Base-by-base conservation (phyloP, 2,113 vertebrate species). In the Hiodon tergisus region DNA sequence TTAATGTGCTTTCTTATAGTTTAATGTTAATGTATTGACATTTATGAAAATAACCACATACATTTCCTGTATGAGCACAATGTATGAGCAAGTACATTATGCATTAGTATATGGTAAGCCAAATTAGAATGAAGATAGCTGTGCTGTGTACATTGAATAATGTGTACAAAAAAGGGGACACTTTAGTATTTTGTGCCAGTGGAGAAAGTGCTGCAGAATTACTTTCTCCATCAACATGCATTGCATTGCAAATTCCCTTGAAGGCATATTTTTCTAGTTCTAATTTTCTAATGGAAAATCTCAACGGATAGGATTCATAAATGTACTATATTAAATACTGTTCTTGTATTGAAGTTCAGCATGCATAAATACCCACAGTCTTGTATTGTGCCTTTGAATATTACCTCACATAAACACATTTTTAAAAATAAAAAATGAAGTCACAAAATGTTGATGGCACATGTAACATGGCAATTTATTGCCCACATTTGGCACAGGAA, bases 181-280 rank as follows among this genome's bases (percentile, higher is more conserved):
- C 87, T 88, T 88, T 63, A 31, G 31, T 81, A 85, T 82, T 86
- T 85, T 89, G 88, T 89, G 88, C 88, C 88, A 90, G 87, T 82
- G 86, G 81, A 80, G 83, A 67, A 74, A 74, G 52, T 17, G 72
- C 31, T 54, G 5, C 14, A 58, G 68, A 68, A 52, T 63, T 65
- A 54, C 47, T 62, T 54, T 63, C 17, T 31, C 59, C 46, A 58
- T 67, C 55, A 60, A 47, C 74, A 68, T 55, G 68, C n/a, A 55
- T 17, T 55, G 52, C 11, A 53, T 58, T 47, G 14, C 51, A 54
- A 16, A 71, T 16, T n/a, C 57, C 52, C 47, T 55, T 14, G 4
- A 72, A 61, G 2, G 17, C 1, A 74, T 31, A 0, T 31, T 31
- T 31, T 31, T 31, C 7, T 67, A 11, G 7, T 6, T 57, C 10